Percentiles rank a stretch among this genome's conserved stretches.
These are phyloP conservation scores for Leucophora obtusa DNA, from an alignment of 2,888 invertebrate genomes.

Conservation along the genomic window DNA sequence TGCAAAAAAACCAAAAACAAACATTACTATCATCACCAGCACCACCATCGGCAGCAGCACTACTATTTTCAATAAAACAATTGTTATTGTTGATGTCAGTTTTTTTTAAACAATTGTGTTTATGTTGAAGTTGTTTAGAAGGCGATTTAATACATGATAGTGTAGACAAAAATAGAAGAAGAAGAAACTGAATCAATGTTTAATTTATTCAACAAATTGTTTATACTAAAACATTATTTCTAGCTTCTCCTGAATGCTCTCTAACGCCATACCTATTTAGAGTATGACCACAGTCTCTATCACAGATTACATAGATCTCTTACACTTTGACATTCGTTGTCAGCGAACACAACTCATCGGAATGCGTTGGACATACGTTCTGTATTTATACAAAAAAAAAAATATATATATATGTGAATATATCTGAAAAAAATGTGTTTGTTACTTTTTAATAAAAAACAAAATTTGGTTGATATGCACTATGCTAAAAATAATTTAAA, in stretches of 20 bases:
- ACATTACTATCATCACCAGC: slow-evolving; percentile 28
- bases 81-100: slow-evolving; percentile 60
- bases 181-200: slow-evolving; percentile 23
- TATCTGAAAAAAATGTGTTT: too few relatives aligned
- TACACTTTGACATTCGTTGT: too few relatives aligned
- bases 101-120: slow-evolving; percentile 51
- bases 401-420: too few relatives aligned
- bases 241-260: slow-evolving; percentile 2
- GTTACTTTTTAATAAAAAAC: too few relatives aligned
- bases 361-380: too few relatives aligned
- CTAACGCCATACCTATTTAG: background rate
- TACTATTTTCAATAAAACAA: slow-evolving; percentile 38
- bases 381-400: too few relatives aligned
- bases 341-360: too few relatives aligned
- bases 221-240: background rate
- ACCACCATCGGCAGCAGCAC: background rate
- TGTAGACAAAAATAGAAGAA: background rate
- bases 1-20: slow-evolving; percentile 68
- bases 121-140: slow-evolving; percentile 56
- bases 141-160: slow-evolving; percentile 33
- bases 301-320: too few relatives aligned
- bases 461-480: too few relatives aligned
- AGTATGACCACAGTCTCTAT: background rate
- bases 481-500: too few relatives aligned
- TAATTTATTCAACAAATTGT: slow-evolving; percentile 34